These are phyloP conservation scores for Propithecus coquereli DNA, from an alignment of 2,113 vertebrate species.

Conservation along the genomic window DNA sequence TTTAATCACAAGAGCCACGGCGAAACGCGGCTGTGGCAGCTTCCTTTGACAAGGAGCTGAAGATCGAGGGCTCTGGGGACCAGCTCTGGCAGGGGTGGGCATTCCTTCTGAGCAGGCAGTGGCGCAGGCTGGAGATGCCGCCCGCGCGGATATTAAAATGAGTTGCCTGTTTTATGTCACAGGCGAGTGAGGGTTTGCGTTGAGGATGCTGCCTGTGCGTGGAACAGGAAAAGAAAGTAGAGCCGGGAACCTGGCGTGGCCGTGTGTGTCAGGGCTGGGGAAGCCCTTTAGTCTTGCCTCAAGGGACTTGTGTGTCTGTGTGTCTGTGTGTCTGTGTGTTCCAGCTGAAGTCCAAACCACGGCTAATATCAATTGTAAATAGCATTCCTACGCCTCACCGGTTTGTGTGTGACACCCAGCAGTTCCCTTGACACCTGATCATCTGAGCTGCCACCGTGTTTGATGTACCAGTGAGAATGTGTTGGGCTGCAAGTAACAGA, in stretches of 20 bases:
- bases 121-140: not conserved
- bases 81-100: not conserved
- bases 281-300: not conserved
- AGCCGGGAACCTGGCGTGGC: not conserved
- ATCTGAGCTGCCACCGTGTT: not conserved
- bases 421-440: not conserved
- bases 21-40: not conserved
- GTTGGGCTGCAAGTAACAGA: not conserved
- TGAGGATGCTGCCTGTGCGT: not conserved
- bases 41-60: not conserved
- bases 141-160: not conserved
- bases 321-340: not conserved
- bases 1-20: not conserved
- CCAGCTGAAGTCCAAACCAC: not conserved
- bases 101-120: not conserved
- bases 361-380: not conserved
- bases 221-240: not conserved
- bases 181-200: not conserved
- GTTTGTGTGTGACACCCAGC: not conserved
- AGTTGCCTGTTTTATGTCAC: not conserved
- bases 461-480: not conserved
- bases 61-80: rapidly evolving
- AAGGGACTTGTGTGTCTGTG: rapidly evolving
- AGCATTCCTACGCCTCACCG: not conserved
- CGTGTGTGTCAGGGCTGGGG: not conserved